Base-by-base conservation (phyloP, 2,888 invertebrate genomes). In the Apoda limacodes region DNA sequence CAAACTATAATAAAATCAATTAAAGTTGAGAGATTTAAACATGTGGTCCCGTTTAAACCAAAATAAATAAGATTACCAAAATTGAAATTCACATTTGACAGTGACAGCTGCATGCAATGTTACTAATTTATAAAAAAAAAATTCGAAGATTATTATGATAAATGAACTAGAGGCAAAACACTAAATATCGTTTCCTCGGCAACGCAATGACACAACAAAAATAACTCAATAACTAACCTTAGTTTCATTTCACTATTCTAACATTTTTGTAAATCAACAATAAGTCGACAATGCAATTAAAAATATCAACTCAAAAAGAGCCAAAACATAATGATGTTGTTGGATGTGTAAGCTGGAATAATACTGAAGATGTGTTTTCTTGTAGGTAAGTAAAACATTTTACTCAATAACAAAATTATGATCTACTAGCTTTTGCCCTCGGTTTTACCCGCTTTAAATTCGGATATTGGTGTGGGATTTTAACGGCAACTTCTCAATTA, bases 311-410 rank as follows among this genome's bases (percentile, higher is more conserved):
- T 37, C 87, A 88, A 46, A 89, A 89, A 55, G 90, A 88, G 50
- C 86, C 88, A 11, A 87, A 89, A 34, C 89, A 92, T 63, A 78
- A 76, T 38, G 90, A 90, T 48, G 85, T 92, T n/a, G 89, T 94
- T 7, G 90, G 92, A 37, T 95, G 95, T 63, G 89, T 95, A 9
- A 92, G 92, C 44, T 98, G 98, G 98, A 92, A 90, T 62, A 92
- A 89, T 47, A 88, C 93, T 14, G 97, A 98, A 65, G 97, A 98
- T 67, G 89, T 96, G 26, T 93, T 90, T 72, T 94, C 95, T 13
- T 90, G 91, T 51, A 91, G 93, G 94, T 92, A 66, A 67, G 69
- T 59, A 26, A 14, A 21, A 22, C 22, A 25, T 23, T 29, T 32
- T 35, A 28, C 33, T 30, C n/a, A 22, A 25, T 20, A 21, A 10